Conservation (phyloP, 2,797 vertebrate genomes). For the Syncerus caffer region DNA sequence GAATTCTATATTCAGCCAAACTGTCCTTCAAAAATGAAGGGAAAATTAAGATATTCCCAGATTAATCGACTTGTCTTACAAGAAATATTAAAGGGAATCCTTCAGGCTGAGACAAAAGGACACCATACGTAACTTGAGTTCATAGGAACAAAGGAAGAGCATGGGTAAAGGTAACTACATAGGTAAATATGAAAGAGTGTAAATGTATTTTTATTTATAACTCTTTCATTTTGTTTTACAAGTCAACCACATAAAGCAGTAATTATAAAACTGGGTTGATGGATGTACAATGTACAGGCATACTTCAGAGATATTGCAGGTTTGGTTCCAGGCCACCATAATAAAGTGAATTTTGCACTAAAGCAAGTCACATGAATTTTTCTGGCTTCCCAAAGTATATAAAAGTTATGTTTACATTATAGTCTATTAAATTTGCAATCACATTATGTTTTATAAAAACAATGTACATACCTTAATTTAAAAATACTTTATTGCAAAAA, state of each 20-base stretch:
- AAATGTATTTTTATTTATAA: slow-evolving; percentile 10
- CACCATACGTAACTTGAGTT: background rate
- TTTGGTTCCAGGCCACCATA: background rate
- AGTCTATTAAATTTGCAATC: background rate
- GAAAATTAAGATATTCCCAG: background rate
- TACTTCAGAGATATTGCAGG: background rate
- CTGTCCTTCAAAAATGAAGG: background rate
- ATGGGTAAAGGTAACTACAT: background rate
- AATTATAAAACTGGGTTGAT: background rate
- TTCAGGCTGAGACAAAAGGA: background rate
- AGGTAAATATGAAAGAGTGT: background rate
- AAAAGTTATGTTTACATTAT: background rate
- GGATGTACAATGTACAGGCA: background rate
- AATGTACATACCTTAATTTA: background rate
- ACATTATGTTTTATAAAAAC: background rate
- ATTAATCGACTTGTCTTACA: background rate
- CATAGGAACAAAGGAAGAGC: background rate
- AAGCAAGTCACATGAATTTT: background rate
- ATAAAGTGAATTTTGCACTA: background rate
- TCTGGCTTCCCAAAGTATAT: background rate
- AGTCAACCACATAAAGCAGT: background rate
- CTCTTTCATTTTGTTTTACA: background rate
- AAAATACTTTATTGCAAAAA: background rate
- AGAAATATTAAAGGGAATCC: background rate
- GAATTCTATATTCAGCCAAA: background rate